Conservation (phyloP, 2,888 invertebrate species). For the Amphimallon solstitiale region DNA sequence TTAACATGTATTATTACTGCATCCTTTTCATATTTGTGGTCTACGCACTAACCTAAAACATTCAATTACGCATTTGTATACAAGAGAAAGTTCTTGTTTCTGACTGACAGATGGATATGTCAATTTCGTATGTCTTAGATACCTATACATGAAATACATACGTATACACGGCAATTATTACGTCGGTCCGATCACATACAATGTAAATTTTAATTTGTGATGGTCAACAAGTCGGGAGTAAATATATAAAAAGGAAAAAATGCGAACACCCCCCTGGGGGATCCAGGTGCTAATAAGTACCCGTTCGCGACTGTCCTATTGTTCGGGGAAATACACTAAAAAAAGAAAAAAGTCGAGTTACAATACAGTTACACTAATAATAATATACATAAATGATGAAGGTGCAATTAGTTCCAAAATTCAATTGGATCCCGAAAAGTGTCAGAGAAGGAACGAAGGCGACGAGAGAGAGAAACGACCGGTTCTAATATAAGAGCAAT, state of each 20-base stretch:
- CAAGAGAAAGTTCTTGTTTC: too few species aligned
- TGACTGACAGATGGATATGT: too few species aligned
- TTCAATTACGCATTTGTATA: too few species aligned
- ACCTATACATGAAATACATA: too few species aligned
- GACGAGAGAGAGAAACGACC: constrained; percentile 12
- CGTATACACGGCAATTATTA: background rate
- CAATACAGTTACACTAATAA: constrained; percentile 33
- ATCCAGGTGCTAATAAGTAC: constrained; percentile 15
- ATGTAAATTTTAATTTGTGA: constrained; percentile 11
- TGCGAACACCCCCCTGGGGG: background rate
- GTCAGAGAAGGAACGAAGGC: background rate
- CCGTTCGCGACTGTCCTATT: background rate
- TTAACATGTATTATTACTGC: too few species aligned
- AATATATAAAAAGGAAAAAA: background rate
- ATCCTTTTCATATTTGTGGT: too few species aligned
- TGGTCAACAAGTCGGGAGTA: background rate
- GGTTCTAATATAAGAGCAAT: constrained; percentile 33
- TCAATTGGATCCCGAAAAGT: constrained; percentile 18
- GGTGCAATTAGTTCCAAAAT: constrained; percentile 31
- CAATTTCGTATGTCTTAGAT: too few species aligned
- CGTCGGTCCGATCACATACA: background rate
- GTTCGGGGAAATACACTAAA: background rate
- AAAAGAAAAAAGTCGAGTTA: constrained; percentile 7
- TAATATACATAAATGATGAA: constrained; percentile 28
- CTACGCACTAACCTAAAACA: too few species aligned